Evolutionary conservation across 2,113 vertebrate genomes (phyloP).

Genomic region (Anhinga anhinga): DNA sequence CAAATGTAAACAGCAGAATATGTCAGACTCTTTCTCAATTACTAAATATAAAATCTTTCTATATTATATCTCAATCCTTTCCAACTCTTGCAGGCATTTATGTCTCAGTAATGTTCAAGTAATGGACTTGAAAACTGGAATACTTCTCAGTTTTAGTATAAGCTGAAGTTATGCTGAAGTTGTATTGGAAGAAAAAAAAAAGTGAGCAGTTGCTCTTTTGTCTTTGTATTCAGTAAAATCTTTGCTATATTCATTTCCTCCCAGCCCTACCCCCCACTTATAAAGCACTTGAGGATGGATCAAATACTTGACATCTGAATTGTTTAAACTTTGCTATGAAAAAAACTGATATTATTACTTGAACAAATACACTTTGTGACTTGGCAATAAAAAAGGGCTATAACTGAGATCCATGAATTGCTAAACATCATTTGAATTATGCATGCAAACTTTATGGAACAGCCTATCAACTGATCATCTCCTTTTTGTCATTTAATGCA

Average conservation of each 20-base stretch:
- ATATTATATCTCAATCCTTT: background rate
- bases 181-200: background rate
- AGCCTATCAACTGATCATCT: conserved; percentile 57
- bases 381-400: conserved; percentile 20
- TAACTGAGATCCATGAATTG: conserved; percentile 29
- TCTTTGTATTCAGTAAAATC: background rate
- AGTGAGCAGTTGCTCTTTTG: background rate
- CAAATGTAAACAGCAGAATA: background rate
- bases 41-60: background rate
- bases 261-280: background rate
- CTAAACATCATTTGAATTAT: conserved; percentile 55
- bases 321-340: conserved; percentile 18
- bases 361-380: conserved; percentile 39
- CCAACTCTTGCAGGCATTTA: background rate
- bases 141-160: background rate
- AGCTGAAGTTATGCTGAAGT: background rate
- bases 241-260: background rate
- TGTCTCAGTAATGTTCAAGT: background rate
- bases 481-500: conserved; percentile 50
- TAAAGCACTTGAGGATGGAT: background rate
- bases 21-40: background rate
- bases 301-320: background rate
- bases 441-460: conserved; percentile 56
- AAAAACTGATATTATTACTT: conserved; percentile 6
- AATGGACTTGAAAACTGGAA: background rate